Conservation (phyloP, 2,113 vertebrate species). For the Lucifuga dentata region DNA sequence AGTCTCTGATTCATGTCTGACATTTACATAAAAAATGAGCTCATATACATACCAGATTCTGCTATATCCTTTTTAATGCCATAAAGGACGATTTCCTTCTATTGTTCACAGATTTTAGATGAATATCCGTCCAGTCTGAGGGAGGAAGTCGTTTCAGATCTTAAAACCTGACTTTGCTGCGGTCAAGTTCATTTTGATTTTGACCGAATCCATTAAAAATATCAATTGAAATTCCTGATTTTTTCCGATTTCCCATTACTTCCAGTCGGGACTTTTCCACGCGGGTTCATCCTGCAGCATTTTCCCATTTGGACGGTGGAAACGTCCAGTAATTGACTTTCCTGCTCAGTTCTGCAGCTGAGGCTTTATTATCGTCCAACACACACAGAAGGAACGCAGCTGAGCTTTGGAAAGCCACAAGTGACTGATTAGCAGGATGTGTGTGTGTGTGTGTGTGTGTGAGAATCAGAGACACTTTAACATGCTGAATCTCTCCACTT, state of each 20-base stretch:
- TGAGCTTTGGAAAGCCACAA: constrained; percentile 21
- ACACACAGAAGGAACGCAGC: constrained; percentile 39
- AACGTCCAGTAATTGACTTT: constrained; percentile 50
- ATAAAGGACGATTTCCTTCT: constrained; percentile 1
- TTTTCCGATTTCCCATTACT: constrained; percentile 33
- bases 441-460: background rate
- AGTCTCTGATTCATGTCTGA: no score
- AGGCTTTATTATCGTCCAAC: constrained; percentile 21
- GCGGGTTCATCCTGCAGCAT: constrained; percentile 27
- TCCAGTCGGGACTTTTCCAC: constrained; percentile 20
- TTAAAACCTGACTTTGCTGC: constrained; percentile 4
- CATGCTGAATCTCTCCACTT: no score
- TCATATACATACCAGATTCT: background rate
- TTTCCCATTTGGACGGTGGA: constrained; percentile 20
- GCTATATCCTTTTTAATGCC: background rate
- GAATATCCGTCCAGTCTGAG: background rate
- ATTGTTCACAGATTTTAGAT: background rate
- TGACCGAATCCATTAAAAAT: constrained; percentile 21
- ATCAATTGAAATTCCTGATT: constrained; percentile 36
- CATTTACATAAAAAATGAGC: background rate
- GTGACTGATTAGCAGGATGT: constrained; percentile 36
- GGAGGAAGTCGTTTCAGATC: constrained; percentile 10
- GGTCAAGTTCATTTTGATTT: constrained; percentile 19
- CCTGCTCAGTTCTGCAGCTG: constrained; percentile 45
- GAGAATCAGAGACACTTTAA: constrained; percentile 13